Evolutionary conservation across 2,797 vertebrate genomes (phyloP).

Genomic region (Tapera naevia): DNA sequence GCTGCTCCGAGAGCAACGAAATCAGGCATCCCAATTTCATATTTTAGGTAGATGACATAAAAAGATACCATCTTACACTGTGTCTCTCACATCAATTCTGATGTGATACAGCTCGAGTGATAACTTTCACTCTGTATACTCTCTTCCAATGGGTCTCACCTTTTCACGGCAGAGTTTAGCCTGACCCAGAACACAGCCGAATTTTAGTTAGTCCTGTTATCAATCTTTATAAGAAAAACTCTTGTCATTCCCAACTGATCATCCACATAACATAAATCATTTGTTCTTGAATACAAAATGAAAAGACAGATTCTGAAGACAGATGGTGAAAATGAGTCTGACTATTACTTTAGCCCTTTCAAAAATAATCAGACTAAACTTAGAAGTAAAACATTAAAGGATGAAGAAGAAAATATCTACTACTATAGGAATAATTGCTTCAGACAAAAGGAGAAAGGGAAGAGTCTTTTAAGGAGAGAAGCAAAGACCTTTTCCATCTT

Average conservation of each 20-base stretch:
- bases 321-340: slow-evolving; percentile 42
- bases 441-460: slow-evolving; percentile 26
- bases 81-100: neutral
- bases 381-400: slow-evolving; percentile 19
- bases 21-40: neutral
- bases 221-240: neutral
- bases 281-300: neutral
- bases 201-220: slow-evolving; percentile 25
- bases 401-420: slow-evolving; percentile 19
- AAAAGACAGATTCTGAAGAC: slow-evolving; percentile 33
- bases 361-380: slow-evolving; percentile 42
- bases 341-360: slow-evolving; percentile 13
- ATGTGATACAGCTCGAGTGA: neutral
- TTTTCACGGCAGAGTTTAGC: neutral
- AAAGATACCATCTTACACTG: too few relatives aligned
- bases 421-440: slow-evolving; percentile 12
- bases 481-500: slow-evolving; percentile 50
- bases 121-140: neutral
- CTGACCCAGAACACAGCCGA: neutral
- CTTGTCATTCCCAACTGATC: neutral
- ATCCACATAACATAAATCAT: neutral
- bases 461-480: slow-evolving; percentile 17
- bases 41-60: neutral
- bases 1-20: neutral
- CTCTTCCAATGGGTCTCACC: neutral